Conservation (phyloP, 2,888 invertebrate species). For the Tipula lateralis region DNA sequence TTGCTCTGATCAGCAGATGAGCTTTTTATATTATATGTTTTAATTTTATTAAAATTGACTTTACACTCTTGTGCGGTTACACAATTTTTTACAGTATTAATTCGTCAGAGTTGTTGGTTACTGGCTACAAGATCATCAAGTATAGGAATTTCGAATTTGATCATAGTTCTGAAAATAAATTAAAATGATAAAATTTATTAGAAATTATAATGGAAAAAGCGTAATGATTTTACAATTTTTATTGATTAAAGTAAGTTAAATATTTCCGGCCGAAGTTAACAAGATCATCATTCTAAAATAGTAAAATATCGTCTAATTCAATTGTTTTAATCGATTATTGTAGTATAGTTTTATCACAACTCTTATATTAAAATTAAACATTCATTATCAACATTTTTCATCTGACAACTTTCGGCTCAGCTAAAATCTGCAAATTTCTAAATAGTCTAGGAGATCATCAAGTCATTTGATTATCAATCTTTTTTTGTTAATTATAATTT, state of each 20-base stretch:
- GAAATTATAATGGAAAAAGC: no score
- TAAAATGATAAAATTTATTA: neutral
- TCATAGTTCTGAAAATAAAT: neutral
- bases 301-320: no score
- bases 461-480: neutral
- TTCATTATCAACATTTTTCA: no score
- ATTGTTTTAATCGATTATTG: no score
- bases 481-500: neutral
- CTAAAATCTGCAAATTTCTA: neutral
- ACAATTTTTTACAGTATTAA: neutral
- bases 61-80: neutral
- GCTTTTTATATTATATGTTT: neutral
- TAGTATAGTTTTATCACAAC: no score
- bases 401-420: no score
- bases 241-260: no score
- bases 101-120: neutral
- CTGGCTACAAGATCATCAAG: neutral
- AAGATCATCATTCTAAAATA: no score
- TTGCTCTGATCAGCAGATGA: neutral
- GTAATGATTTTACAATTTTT: no score
- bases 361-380: no score
- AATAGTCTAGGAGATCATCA: neutral
- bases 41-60: neutral
- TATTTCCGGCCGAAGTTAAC: no score
- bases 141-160: neutral